Evolutionary conservation across 2,888 invertebrate genomes (phyloP).

Genomic region (Automeris io): DNA sequence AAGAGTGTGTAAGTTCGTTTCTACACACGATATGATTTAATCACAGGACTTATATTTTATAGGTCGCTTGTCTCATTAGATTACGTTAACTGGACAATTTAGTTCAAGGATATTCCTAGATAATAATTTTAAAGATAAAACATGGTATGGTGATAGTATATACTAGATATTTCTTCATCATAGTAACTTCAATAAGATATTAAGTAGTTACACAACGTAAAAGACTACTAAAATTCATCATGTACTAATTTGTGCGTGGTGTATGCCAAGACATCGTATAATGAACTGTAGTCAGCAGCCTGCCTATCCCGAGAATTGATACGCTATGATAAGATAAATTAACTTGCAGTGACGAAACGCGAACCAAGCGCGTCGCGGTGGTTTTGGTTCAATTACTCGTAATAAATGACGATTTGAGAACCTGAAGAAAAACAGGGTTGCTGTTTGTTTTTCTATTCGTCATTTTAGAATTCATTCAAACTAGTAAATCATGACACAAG

Average conservation of each 20-base stretch:
- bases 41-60: not conserved
- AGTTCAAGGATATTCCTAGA: slow-evolving; percentile 25
- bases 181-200: not conserved
- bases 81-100: slow-evolving; percentile 7
- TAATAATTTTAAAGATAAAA: slow-evolving; percentile 7
- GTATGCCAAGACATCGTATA: not conserved
- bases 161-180: not conserved
- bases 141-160: too few relatives aligned
- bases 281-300: not conserved
- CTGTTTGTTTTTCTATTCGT: too few relatives aligned
- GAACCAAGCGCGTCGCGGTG: not conserved
- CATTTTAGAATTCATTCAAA: too few relatives aligned
- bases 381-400: slow-evolving; percentile 1
- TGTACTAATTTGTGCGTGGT: not conserved
- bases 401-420: too few relatives aligned
- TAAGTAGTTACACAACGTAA: not conserved
- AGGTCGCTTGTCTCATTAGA: not conserved
- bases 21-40: not conserved
- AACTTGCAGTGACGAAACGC: slow-evolving; percentile 1
- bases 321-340: slow-evolving; percentile 8
- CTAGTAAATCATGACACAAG: too few relatives aligned
- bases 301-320: slow-evolving; percentile 6
- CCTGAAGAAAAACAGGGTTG: too few relatives aligned
- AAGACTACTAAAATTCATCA: not conserved
- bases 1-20: not conserved